A percentile compares a stretch with the other conserved stretches of the same genome.
phyloP scores from a whole-genome alignment of 1,140 invertebrate species.

The Drosophila tropicalis region DNA sequence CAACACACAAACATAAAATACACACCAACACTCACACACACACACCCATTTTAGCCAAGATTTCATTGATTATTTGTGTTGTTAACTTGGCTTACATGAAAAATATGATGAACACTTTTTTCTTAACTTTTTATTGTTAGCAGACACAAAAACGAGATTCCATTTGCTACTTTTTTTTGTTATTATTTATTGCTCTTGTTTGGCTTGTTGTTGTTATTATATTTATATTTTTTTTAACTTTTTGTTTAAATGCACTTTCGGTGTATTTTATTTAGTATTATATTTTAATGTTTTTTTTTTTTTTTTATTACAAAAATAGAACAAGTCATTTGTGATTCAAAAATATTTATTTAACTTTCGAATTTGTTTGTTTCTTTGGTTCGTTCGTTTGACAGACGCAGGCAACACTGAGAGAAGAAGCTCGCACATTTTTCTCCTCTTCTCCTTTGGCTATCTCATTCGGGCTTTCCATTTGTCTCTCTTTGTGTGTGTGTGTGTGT shows the following conservation, averaged over 20 bases:
- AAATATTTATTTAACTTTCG: slow-evolving; percentile 34
- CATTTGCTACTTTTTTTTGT: slow-evolving; percentile 17
- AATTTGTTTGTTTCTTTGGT: slow-evolving; percentile 53
- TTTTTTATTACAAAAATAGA: slow-evolving; percentile 67
- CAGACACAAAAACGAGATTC: neutral
- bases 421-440: slow-evolving; percentile 25
- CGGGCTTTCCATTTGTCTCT: slow-evolving; percentile 32
- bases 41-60: slow-evolving; percentile 18
- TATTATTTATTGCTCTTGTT: slow-evolving; percentile 46
- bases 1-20: slow-evolving; percentile 16
- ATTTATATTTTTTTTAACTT: slow-evolving; percentile 22
- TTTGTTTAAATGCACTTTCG: slow-evolving; percentile 72
- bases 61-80: slow-evolving; percentile 66
- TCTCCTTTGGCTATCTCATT: slow-evolving; percentile 38
- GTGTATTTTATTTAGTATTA: slow-evolving; percentile 32
- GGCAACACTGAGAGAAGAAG: slow-evolving; percentile 30
- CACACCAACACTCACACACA: slow-evolving; percentile 25
- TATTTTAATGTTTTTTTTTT: neutral
- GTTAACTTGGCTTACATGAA: slow-evolving; percentile 54
- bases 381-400: slow-evolving; percentile 48
- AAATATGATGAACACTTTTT: slow-evolving; percentile 52
- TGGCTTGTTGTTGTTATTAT: slow-evolving; percentile 15
- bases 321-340: slow-evolving; percentile 29
- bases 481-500: slow-evolving; percentile 13
- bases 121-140: slow-evolving; percentile 10